A percentile compares a stretch with the other conserved stretches of the same genome.
These are phyloP conservation scores for Drosophila bocki DNA, from an alignment of 1,140 invertebrate genomes.

Conservation along the genomic window DNA sequence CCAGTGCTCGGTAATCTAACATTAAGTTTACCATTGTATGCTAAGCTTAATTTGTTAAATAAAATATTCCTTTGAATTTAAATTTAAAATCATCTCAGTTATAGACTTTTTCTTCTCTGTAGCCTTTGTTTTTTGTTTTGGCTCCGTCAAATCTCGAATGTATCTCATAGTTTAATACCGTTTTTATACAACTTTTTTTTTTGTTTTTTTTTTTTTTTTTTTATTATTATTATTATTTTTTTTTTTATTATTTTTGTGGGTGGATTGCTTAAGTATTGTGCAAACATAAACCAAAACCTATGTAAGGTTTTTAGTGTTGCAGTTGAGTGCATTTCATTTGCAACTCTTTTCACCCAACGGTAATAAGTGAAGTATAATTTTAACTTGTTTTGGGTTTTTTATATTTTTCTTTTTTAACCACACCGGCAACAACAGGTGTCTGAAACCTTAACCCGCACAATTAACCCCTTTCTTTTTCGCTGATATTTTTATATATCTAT, in stretches of 20 bases:
- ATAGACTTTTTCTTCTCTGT: background rate
- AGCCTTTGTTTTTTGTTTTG: constrained; percentile 11
- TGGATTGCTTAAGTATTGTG: constrained; percentile 18
- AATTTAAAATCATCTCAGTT: too few relatives aligned
- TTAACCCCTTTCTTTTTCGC: constrained; percentile 6
- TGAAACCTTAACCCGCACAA: constrained; percentile 22
- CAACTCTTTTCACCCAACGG: constrained; percentile 13
- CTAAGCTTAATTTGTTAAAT: too few relatives aligned
- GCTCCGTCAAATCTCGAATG: constrained; percentile 11
- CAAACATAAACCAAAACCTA: constrained; percentile 8
- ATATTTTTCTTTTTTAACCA: constrained; percentile 13
- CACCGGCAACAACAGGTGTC: constrained; percentile 30
- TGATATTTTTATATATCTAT: background rate
- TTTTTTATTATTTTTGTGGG: constrained; percentile 9
- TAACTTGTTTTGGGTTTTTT: constrained; percentile 3
- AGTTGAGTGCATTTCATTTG: constrained; percentile 62
- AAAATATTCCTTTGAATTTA: too few relatives aligned
- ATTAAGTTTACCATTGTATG: too few relatives aligned
- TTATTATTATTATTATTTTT: background rate
- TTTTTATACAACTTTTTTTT: constrained; percentile 10
- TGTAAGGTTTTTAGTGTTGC: constrained; percentile 37
- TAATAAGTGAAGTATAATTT: constrained; percentile 8
- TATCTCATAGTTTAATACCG: constrained; percentile 19
- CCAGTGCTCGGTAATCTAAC: too few relatives aligned
- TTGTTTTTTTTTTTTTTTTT: background rate